phyloP scores from a whole-genome alignment of 53 echinoderm and acorn worm species.

The Luidia sarsii region DNA sequence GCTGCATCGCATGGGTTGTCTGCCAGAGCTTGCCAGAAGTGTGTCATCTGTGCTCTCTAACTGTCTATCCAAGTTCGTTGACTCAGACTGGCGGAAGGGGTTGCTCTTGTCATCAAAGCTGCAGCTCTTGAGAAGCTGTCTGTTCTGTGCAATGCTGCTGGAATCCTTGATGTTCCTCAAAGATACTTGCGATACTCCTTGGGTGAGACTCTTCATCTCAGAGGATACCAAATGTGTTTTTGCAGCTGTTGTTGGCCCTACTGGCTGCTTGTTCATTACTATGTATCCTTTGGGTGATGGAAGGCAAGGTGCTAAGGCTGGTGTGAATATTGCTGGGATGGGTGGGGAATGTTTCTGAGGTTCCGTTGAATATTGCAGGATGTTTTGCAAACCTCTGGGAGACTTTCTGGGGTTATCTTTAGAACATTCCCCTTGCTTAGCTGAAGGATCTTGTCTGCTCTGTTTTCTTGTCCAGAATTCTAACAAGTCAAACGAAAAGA shows the following conservation, averaged over 20 bases:
- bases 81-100: neutral
- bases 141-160: neutral
- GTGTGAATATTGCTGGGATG: neutral
- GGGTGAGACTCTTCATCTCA: neutral
- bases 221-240: neutral
- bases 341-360: neutral
- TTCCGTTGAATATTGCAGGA: neutral
- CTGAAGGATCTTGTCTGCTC: neutral
- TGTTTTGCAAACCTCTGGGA: neutral
- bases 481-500: neutral
- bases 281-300: slow-evolving; percentile 22
- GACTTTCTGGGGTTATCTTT: neutral
- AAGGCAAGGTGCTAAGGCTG: slow-evolving; percentile 6
- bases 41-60: slow-evolving; percentile 7
- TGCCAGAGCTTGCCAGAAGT: slow-evolving; percentile 7
- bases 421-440: neutral
- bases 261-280: slow-evolving; percentile 25
- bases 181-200: neutral
- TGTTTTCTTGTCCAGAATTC: slow-evolving; percentile 47
- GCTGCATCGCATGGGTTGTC: slow-evolving; percentile 55
- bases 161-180: neutral
- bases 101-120: slow-evolving; percentile 33
- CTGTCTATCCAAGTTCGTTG: neutral
- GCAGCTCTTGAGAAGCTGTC: slow-evolving; percentile 29
- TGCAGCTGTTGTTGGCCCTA: neutral